Percentiles rank a stretch among this genome's conserved stretches.
These are phyloP conservation scores for Tolypeutes matacus DNA, from an alignment of 2,797 vertebrate genomes.

Conservation along the genomic window DNA sequence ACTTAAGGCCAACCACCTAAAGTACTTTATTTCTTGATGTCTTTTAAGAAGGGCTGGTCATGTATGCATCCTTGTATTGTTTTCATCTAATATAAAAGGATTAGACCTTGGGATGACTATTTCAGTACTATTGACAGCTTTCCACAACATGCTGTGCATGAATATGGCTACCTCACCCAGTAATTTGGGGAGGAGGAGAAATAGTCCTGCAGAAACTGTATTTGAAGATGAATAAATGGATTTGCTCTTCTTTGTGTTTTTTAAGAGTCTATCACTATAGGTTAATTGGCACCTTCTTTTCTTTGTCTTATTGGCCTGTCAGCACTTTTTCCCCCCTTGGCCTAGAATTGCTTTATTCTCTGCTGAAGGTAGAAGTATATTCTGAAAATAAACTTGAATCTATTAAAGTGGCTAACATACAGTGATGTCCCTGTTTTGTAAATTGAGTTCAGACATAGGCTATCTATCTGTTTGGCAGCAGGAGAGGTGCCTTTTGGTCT, in stretches of 20 bases:
- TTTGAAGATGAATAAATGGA: constrained; percentile 63
- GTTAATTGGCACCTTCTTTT: constrained; percentile 79
- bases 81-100: constrained; percentile 84
- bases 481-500: constrained; percentile 87
- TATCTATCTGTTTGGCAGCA: constrained; percentile 91
- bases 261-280: constrained; percentile 63
- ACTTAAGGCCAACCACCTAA: constrained; percentile 78
- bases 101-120: constrained; percentile 82
- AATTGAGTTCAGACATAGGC: constrained; percentile 90
- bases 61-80: constrained; percentile 79
- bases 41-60: constrained; percentile 77
- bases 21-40: constrained; percentile 76
- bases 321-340: constrained; percentile 79
- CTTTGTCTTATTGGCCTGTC: constrained; percentile 83
- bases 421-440: constrained; percentile 90
- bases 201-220: constrained; percentile 64
- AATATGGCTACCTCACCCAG: constrained; percentile 70
- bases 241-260: constrained; percentile 42
- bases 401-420: constrained; percentile 90
- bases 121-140: constrained; percentile 80
- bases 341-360: constrained; percentile 86
- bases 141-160: constrained; percentile 72
- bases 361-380: constrained; percentile 88
- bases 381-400: constrained; percentile 90
- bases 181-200: constrained; percentile 65